phyloP scores from a whole-genome alignment of 1,140 invertebrate genomes.

The Pentalonia nigronervosa region DNA sequence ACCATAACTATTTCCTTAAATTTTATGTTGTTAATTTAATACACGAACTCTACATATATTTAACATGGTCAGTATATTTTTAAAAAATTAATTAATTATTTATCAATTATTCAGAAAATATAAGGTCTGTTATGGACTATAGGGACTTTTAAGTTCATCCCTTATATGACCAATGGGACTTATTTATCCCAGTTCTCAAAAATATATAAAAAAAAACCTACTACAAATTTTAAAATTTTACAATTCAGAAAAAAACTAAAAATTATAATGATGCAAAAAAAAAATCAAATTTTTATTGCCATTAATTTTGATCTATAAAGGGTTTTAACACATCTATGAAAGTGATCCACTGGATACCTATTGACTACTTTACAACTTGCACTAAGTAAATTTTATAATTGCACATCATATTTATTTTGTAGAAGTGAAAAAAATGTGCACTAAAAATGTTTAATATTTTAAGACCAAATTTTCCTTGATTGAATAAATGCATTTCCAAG shows the following conservation, averaged over 20 bases:
- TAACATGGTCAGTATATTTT: constrained; percentile 27
- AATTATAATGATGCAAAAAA: too few relatives aligned
- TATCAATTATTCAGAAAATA: not conserved
- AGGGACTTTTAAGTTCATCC: not conserved
- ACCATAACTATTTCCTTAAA: not conserved
- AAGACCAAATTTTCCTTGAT: too few relatives aligned
- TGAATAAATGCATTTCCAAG: too few relatives aligned
- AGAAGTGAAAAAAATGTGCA: too few relatives aligned
- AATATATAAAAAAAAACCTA: not conserved
- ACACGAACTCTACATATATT: not conserved
- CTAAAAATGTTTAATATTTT: too few relatives aligned
- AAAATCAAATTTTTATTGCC: not conserved
- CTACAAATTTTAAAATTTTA: not conserved
- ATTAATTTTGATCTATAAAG: constrained; percentile 3
- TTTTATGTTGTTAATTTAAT: constrained; percentile 5
- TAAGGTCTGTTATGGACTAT: not conserved
- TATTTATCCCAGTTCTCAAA: not conserved
- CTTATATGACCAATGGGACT: constrained; percentile 10
- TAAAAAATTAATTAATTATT: not conserved
- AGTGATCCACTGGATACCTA: too few relatives aligned
- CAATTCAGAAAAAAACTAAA: constrained; percentile 22
- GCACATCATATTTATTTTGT: too few relatives aligned
- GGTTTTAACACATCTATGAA: too few relatives aligned
- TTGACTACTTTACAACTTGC: too few relatives aligned
- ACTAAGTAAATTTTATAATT: too few relatives aligned